phyloP scores from a whole-genome alignment of 2,888 invertebrate genomes.

The Nephrotoma flavescens region DNA sequence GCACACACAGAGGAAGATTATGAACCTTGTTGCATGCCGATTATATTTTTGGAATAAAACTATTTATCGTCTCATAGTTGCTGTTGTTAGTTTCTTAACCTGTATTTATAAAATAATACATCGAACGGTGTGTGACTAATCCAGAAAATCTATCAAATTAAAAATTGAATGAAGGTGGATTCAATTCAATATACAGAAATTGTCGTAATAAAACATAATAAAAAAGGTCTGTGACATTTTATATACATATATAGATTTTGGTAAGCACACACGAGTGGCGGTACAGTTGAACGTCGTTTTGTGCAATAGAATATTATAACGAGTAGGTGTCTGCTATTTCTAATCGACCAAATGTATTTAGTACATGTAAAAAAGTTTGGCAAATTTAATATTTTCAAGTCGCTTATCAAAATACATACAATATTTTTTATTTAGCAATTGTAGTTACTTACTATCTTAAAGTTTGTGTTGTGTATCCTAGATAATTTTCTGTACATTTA shows the following conservation, averaged over 20 bases:
- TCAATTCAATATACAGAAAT: background rate
- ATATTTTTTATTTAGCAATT: background rate
- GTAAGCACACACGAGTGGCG: background rate
- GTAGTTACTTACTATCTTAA: too few species aligned
- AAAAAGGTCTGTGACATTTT: background rate
- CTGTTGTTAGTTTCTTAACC: background rate
- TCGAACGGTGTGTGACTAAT: background rate
- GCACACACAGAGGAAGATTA: background rate
- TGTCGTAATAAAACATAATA: background rate
- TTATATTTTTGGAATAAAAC: background rate
- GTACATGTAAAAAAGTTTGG: background rate
- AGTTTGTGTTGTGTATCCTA: background rate
- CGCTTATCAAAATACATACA: background rate
- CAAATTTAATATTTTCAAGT: background rate
- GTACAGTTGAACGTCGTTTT: background rate
- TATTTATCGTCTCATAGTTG: background rate
- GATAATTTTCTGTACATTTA: background rate
- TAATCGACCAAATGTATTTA: background rate
- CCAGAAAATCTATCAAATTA: background rate
- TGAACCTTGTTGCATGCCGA: background rate
- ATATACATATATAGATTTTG: background rate
- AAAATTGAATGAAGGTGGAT: background rate
- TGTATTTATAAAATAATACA: background rate
- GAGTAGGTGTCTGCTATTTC: background rate
- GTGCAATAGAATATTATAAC: background rate